These are phyloP conservation scores for Tineola bisselliella DNA, from an alignment of 2,888 invertebrate species.

Conservation along the genomic window DNA sequence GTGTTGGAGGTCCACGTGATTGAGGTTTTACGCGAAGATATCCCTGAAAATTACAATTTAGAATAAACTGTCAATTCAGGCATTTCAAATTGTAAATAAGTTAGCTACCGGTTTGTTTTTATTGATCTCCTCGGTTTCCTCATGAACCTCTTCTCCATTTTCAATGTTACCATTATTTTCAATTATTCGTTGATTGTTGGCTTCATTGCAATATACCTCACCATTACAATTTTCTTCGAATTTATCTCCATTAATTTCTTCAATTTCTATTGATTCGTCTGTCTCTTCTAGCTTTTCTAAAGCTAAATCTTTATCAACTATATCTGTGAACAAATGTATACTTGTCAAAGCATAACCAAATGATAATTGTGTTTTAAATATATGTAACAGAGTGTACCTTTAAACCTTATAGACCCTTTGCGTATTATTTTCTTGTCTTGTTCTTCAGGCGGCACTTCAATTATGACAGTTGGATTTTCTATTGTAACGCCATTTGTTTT, in stretches of 20 bases:
- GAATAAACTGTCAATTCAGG: too few relatives aligned
- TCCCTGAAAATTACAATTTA: conserved; percentile 11
- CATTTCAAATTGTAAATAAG: too few relatives aligned
- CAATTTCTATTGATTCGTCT: conserved; percentile 43
- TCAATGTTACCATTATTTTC: conserved; percentile 19
- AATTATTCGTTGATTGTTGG: conserved; percentile 22
- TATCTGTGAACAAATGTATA: conserved; percentile 34
- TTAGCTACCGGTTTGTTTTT: neutral
- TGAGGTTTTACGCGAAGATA: conserved; percentile 14
- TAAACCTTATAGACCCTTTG: conserved; percentile 65
- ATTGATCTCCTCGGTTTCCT: conserved; percentile 20
- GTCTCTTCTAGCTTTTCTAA: conserved; percentile 69
- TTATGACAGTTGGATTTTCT: conserved; percentile 40
- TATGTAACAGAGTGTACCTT: conserved; percentile 44
- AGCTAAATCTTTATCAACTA: conserved; percentile 62
- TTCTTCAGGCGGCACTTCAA: conserved; percentile 38
- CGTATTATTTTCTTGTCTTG: conserved; percentile 37
- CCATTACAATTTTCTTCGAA: conserved; percentile 29
- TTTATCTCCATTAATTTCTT: conserved; percentile 19
- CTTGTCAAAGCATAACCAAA: too few relatives aligned
- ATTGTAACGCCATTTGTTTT: conserved; percentile 42
- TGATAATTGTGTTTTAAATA: too few relatives aligned
- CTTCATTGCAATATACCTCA: conserved; percentile 19
- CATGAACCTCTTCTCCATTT: conserved; percentile 15
- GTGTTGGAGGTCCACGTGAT: conserved; percentile 32